Base-by-base conservation (phyloP, 1,140 invertebrate genomes). In the Drosophila saltans region DNA sequence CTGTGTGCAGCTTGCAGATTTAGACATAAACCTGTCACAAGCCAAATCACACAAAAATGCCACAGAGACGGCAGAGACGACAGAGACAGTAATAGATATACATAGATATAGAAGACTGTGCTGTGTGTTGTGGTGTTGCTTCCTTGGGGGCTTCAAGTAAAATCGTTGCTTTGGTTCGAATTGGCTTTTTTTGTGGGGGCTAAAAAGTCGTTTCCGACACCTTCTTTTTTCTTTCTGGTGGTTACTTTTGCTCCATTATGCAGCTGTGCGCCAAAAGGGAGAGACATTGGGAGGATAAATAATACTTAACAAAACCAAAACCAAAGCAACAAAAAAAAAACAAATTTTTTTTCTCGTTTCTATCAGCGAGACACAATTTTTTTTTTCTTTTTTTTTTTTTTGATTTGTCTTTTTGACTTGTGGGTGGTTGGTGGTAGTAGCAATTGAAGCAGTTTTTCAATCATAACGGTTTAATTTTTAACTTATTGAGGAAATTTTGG, bases 151-250 rank as follows among this genome's bases (percentile, higher is more conserved):
- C 41, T 59, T 40, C 16, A 16, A 52, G 21, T 24, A 24, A 26
- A 52, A 24, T 24, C 24, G 16, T 59, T 58, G 33, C 7, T 62
- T 62, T 59, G 57, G 3, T 40, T 40, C 39, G 10, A 9, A 9
- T 40, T 11, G 45, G 16, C 58, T 66, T 63, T 21, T 9, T 64
- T 75, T 81, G 79, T 72, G 79, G 79, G 79, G 79, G 79, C 79
- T 81, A 81, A 81, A 48, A 45, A 78, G 75, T 66, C 74, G 71
- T 81, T 81, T 81, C 79, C 79, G 79, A 81, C 79, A 81, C 78
- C 78, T 81, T 77, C 68, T 61, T 61, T 61, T 41, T 41, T 62
- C 11, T 45, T 62, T 36, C 33, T 36, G 33, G 6, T 36, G 28
- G 28, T 30, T 2, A 4, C 4, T 4, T 39, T 26, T 59, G 58